Evolutionary conservation across 2,113 vertebrate species (phyloP).

Genomic region (Eudorcas thomsonii): DNA sequence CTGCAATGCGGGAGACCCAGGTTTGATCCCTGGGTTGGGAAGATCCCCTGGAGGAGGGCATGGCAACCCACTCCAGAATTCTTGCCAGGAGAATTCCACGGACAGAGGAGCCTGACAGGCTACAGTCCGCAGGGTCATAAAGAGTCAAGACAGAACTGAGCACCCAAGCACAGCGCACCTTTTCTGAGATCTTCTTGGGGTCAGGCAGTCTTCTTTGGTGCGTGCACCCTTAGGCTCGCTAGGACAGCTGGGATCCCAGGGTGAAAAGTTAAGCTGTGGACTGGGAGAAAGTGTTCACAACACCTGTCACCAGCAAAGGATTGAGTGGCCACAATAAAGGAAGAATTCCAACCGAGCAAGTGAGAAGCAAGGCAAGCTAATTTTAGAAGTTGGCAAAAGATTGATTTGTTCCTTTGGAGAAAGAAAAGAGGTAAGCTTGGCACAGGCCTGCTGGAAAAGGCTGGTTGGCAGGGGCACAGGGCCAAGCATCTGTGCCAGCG

Average conservation of each 20-base stretch:
- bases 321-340: background rate
- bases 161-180: background rate
- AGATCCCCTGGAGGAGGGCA: background rate
- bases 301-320: background rate
- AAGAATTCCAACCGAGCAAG: background rate
- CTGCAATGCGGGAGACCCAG: background rate
- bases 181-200: background rate
- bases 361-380: background rate
- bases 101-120: background rate
- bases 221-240: slow-evolving; percentile 62
- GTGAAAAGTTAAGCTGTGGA: background rate
- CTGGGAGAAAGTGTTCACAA: background rate
- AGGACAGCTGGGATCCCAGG: background rate
- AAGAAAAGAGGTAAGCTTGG: background rate
- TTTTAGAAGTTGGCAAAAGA: background rate
- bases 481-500: background rate
- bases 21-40: background rate
- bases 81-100: background rate
- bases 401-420: background rate
- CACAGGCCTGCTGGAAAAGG: background rate
- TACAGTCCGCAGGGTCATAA: background rate
- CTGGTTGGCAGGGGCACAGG: background rate
- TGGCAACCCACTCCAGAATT: background rate
- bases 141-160: background rate
- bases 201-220: slow-evolving; percentile 61